A percentile compares a stretch with the other conserved stretches of the same genome.
Evolutionary conservation across 2,113 vertebrate genomes (phyloP).

Genomic region (Aegotheles bennettii): DNA sequence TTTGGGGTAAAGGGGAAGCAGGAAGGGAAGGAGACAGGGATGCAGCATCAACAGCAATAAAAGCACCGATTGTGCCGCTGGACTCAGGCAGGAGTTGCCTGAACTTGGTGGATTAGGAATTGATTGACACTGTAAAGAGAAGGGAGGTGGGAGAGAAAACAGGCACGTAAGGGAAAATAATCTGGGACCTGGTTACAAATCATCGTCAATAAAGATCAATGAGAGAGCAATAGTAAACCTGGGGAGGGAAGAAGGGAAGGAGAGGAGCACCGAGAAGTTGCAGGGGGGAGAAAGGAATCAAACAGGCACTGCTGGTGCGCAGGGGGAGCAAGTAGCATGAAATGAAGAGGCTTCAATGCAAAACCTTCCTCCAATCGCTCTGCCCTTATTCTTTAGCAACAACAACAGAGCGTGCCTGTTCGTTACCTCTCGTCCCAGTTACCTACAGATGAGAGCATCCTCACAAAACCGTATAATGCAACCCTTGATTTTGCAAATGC

Average conservation of each 20-base stretch:
- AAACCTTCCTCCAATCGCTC: conserved; percentile 20
- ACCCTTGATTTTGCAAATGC: conserved; percentile 13
- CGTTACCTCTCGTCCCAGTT: conserved; percentile 50
- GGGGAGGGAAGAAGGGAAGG: not conserved
- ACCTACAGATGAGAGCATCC: conserved; percentile 53
- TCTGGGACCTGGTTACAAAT: not conserved
- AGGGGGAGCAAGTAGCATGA: conserved; percentile 2
- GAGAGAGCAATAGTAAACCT: not conserved
- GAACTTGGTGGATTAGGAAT: conserved; percentile 41
- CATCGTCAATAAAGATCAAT: not conserved
- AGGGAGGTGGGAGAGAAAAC: not conserved
- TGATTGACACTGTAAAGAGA: not conserved
- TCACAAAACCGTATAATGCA: not conserved
- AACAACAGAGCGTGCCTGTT: conserved; percentile 34
- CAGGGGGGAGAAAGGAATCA: conserved; percentile 10
- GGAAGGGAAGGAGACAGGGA: not conserved
- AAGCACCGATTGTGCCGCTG: conserved; percentile 41
- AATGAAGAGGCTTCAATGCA: not conserved
- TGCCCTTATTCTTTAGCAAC: conserved; percentile 56
- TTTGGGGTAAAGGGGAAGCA: not conserved
- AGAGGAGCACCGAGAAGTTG: conserved; percentile 19
- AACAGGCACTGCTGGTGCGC: conserved; percentile 3
- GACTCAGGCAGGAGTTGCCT: conserved; percentile 36
- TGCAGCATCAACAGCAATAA: conserved; percentile 46
- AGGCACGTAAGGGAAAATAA: not conserved